A percentile compares a stretch with the other conserved stretches of the same genome.
phyloP scores from a whole-genome alignment of 2,113 vertebrate genomes.

The Telmatochromis sp. region DNA sequence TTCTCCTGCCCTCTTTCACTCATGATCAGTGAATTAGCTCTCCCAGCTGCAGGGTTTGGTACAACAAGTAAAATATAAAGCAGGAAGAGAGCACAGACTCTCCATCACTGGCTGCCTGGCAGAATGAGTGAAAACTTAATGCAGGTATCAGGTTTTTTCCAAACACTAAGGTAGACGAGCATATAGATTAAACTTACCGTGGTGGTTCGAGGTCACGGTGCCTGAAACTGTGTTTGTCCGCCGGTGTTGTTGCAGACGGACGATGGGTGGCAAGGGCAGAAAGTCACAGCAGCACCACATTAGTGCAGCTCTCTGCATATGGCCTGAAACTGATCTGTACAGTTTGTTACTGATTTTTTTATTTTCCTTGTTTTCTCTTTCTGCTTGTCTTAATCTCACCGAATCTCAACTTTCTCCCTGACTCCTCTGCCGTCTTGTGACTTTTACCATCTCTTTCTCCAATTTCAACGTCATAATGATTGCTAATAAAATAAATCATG shows the following conservation, averaged over 20 bases:
- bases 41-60: slow-evolving; percentile 27
- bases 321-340: slow-evolving; percentile 25
- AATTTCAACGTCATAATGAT: background rate
- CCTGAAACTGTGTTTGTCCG: slow-evolving; percentile 26
- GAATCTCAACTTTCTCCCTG: background rate
- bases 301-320: background rate
- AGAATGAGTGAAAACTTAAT: background rate
- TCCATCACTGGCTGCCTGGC: background rate
- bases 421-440: background rate
- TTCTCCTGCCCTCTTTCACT: background rate
- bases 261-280: slow-evolving; percentile 39
- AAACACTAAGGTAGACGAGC: background rate
- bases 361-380: background rate
- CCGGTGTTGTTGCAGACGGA: background rate
- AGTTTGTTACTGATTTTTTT: background rate
- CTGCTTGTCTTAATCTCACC: background rate
- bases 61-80: background rate
- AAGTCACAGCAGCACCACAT: slow-evolving; percentile 28
- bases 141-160: background rate
- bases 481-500: background rate
- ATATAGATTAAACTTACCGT: background rate
- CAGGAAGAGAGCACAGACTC: slow-evolving; percentile 3
- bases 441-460: background rate
- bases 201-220: slow-evolving; percentile 17
- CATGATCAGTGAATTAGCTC: slow-evolving; percentile 8